phyloP scores from a whole-genome alignment of 2,797 vertebrate species.

The Podargus strigoides region DNA sequence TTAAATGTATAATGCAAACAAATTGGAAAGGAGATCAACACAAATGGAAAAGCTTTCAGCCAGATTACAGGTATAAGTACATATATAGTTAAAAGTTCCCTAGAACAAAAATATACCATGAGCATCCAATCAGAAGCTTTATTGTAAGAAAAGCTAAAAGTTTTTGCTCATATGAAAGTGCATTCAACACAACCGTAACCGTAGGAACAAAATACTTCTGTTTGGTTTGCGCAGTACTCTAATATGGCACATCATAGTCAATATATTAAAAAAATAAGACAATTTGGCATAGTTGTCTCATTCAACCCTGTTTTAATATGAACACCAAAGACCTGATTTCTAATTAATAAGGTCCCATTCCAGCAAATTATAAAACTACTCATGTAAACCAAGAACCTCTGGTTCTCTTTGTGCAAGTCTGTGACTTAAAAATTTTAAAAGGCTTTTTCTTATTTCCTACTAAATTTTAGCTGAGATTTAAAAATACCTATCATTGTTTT shows the following conservation, averaged over 20 bases:
- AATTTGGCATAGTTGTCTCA: neutral
- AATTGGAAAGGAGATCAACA: neutral
- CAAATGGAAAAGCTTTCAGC: neutral
- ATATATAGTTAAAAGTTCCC: neutral
- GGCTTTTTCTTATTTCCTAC: neutral
- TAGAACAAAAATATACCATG: neutral
- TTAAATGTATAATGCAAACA: neutral
- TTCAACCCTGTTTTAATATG: neutral
- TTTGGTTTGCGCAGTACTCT: neutral
- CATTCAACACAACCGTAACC: fast-evolving
- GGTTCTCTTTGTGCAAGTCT: neutral
- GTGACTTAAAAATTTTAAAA: neutral
- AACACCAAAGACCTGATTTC: neutral
- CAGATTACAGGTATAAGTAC: neutral
- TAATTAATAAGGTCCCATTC: neutral
- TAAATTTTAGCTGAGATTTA: neutral
- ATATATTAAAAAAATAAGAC: neutral
- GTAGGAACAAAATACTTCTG: neutral
- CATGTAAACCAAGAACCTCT: neutral
- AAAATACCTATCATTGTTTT: neutral
- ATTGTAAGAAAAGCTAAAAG: neutral
- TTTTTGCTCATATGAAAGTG: neutral
- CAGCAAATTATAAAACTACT: neutral
- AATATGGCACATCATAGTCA: neutral
- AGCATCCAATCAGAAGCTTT: neutral